These are phyloP conservation scores for Drosophila emarginata DNA, from an alignment of 2,888 invertebrate genomes.

Conservation along the genomic window DNA sequence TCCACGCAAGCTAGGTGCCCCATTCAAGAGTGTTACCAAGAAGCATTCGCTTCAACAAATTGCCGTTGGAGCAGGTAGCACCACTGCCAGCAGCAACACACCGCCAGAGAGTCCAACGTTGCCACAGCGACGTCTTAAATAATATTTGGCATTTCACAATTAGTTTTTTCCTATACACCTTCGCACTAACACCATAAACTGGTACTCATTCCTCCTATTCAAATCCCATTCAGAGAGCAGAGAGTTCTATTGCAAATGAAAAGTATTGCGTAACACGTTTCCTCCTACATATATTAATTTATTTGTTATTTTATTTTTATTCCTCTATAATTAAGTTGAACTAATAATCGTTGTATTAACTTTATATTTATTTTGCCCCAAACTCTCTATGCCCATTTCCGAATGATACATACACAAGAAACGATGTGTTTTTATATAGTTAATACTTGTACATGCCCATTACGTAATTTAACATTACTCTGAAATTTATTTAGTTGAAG, in stretches of 20 bases:
- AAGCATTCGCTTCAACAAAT: constrained; percentile 74
- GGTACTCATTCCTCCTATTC: constrained; percentile 59
- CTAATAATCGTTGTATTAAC: constrained; percentile 55
- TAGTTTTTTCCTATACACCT: constrained; percentile 4
- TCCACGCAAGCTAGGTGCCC: constrained; percentile 76
- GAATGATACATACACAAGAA: constrained; percentile 28
- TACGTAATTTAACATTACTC: background rate
- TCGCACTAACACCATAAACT: constrained; percentile 25
- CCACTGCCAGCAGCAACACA: constrained; percentile 51
- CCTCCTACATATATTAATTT: constrained; percentile 55
- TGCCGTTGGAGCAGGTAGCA: constrained; percentile 55
- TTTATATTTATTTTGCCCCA: constrained; percentile 59
- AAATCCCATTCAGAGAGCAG: constrained; percentile 42
- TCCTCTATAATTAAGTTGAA: constrained; percentile 56
- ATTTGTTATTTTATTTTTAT: constrained; percentile 63
- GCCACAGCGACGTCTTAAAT: constrained; percentile 81
- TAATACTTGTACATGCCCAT: constrained; percentile 28
- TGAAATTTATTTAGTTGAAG: constrained; percentile 41
- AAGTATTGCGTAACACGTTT: constrained; percentile 66
- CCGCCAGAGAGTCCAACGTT: constrained; percentile 81
- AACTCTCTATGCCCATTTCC: constrained; percentile 46
- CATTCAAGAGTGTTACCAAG: constrained; percentile 80
- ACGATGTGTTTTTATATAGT: constrained; percentile 25
- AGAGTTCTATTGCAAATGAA: constrained; percentile 64
- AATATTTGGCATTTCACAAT: constrained; percentile 42